Evolutionary conservation across 2,888 invertebrate genomes (phyloP), one percentile per base, ranked within the genome.

Genomic region (Diplazon laetatorius): DNA sequence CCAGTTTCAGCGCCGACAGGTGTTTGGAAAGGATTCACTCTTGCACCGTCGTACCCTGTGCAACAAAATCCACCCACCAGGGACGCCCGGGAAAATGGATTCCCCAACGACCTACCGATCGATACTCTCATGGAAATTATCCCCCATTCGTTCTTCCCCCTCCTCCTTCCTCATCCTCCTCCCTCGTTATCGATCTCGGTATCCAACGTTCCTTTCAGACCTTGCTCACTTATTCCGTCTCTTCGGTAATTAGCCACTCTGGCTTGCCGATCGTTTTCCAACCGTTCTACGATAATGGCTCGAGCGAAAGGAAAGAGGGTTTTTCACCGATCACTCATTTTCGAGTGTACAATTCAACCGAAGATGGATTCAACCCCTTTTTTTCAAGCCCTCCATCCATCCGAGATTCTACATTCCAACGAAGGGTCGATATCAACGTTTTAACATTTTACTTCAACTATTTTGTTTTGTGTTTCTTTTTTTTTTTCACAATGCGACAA

Each of bases 11-110:
- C 59, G 69, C 70, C 78, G 73, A 73, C 73, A 78, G 78, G 78
- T 78, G 78, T 78, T 78, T 78, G 74, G 73, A 78, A 74, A 70
- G 69, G 65, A 50, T 73, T 69, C 63, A 50, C 72, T 77, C 68
- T 69, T 57, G 62, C 46, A 16, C n/a, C n/a, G n/a, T 37, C 10
- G 25, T 37, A 14, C 55, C 66, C 52, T 72, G 55, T 42, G 37
- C 37, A 60, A 39, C 20, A 42, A n/a, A n/a, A 9, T 57, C 50
- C 48, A 9, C 57, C 35, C 63, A 39, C 68, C 35, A 39, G 57
- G 55, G 46, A 55, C 62, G 59, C 39, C 62, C 62, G 52, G 22
- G 65, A 59, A 74, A 70, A 78, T 74, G 69, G 59, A 78, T 74
- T 63, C 16, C 22, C 65, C 25, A 70, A 50, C 52, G n/a, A n/a